Evolutionary conservation across 1,140 invertebrate species (phyloP).

Genomic region (Berghia stephanieae): DNA sequence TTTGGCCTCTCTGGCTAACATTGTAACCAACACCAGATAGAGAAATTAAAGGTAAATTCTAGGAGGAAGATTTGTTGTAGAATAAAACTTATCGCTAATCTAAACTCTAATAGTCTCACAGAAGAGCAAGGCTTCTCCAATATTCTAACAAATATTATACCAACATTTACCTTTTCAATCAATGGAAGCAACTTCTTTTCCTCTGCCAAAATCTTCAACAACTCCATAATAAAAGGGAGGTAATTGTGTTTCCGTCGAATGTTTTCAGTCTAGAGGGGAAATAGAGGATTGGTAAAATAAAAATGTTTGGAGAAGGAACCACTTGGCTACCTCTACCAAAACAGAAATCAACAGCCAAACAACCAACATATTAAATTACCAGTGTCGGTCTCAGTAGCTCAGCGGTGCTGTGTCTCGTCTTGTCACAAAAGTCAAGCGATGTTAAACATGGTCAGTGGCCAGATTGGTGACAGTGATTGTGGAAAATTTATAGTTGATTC

Average conservation of each 20-base stretch:
- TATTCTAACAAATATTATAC: neutral
- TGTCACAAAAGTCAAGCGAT: no score
- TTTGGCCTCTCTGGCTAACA: no score
- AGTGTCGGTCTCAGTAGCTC: no score
- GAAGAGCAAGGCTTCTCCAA: neutral
- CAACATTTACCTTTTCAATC: conserved; percentile 59
- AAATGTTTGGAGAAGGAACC: no score
- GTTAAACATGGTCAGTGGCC: no score
- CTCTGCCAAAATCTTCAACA: conserved; percentile 92
- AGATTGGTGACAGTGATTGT: no score
- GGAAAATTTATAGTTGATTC: no score
- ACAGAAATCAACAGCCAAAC: no score
- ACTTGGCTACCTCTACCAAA: no score
- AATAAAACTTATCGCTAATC: neutral
- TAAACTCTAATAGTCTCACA: neutral
- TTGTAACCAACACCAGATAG: neutral
- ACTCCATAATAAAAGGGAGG: conserved; percentile 94
- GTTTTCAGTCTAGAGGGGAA: conserved; percentile 78
- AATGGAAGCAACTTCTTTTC: conserved; percentile 83
- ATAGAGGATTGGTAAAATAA: conserved; percentile 14
- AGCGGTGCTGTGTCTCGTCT: no score
- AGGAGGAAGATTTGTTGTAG: neutral
- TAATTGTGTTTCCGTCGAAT: conserved; percentile 96
- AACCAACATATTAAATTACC: no score
- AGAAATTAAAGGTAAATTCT: neutral